Base-by-base conservation (phyloP, 2,888 invertebrate genomes). In the Torymus auratus region DNA sequence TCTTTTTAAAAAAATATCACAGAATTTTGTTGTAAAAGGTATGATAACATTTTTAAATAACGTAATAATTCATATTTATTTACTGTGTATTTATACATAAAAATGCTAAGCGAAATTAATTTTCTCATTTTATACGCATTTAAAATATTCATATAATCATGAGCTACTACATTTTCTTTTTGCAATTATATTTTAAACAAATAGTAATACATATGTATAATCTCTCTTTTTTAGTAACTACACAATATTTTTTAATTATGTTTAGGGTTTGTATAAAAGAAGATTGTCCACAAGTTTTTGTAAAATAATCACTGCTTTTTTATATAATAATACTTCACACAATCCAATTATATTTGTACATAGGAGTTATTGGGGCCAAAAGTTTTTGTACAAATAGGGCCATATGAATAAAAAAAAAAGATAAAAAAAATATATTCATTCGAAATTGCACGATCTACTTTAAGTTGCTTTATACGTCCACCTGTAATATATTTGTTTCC, bases 321-420 rank as follows among this genome's bases (percentile, higher is more conserved):
- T 72, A 75, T 15, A 58, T 41, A 69, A 23, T 50, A 17, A 20
- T 64, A 52, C 56, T 56, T 74, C 50, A 62, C 68, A 67, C 41
- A 69, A 69, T 64, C 60, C 73, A 80, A 56, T 74, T 73, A 62
- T 41, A 73, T 41, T 75, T 80, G 80, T 80, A 80, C 23, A 80
- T 80, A 80, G 62, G 53, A 76, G 68, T 72, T 76, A 61, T 76
- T 72, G 81, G 81, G 81, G 78, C 77, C 76, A 81, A 77, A 61
- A 65, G 15, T 74, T 78, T 77, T 81, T 78, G 73, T 81, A 81
- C 60, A 81, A 78, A 78, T 78, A 81, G 74, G 81, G 81, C 78
- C 81, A 60, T 74, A 53, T 12, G 13, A 75, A 23, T 76, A 61
- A 74, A 10, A 72, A 1, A 62, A 55, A 56, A 53, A 53, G 52